These are phyloP conservation scores for Podarcis cretensis DNA, from an alignment of 2,113 vertebrate species.

Conservation along the genomic window DNA sequence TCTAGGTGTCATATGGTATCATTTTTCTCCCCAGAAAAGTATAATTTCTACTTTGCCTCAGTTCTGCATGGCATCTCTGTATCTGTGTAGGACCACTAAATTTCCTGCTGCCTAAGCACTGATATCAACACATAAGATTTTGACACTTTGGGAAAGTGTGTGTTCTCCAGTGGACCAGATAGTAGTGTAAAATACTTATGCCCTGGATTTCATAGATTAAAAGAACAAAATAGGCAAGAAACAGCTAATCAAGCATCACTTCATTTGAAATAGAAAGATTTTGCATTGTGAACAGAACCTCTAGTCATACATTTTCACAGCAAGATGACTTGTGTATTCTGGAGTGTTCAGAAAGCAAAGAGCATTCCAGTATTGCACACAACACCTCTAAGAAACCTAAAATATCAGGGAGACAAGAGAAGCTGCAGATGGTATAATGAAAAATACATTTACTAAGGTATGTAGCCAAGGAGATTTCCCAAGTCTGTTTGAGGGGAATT, in stretches of 20 bases:
- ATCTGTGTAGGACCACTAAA: background rate
- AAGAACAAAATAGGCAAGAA: background rate
- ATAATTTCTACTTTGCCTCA: background rate
- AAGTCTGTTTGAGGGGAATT: background rate
- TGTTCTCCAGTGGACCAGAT: background rate
- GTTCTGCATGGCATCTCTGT: background rate
- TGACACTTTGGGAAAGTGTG: background rate
- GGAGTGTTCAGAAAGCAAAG: background rate
- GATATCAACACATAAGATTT: background rate
- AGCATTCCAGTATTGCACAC: background rate
- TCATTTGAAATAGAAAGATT: background rate
- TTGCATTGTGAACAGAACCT: background rate
- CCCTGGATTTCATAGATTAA: background rate
- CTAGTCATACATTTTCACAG: background rate
- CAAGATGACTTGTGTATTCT: background rate
- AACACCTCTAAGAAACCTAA: background rate
- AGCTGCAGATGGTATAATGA: too few relatives aligned
- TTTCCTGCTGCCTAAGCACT: background rate
- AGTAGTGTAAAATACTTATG: background rate
- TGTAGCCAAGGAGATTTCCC: background rate
- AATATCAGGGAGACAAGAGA: background rate
- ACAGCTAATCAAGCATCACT: background rate
- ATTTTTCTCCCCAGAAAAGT: constrained; percentile 47
- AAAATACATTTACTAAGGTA: background rate
- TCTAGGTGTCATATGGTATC: constrained; percentile 84